Evolutionary conservation across 1,140 invertebrate genomes (phyloP), one percentile per base, ranked within the genome.

Genomic region (Zaprionus ornatus): DNA sequence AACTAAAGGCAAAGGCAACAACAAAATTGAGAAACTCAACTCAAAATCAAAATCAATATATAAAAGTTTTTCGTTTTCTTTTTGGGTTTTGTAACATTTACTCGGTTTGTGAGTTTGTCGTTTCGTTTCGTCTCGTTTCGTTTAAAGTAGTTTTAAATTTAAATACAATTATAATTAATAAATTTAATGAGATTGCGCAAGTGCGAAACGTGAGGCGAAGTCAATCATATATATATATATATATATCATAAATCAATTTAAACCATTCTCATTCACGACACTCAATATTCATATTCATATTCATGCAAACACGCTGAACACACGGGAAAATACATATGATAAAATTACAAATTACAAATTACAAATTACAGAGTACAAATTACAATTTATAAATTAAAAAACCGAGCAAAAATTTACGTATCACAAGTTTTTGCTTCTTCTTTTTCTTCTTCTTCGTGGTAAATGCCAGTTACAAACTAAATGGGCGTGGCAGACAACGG

Each of bases 181-280:
- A 87, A 80, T 65, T 71, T 90, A 90, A 90, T 90, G 85, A 90
- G 85, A 90, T 90, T 90, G 59, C 72, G 78, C 80, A 69, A 70
- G 55, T 52, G 63, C 66, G 64, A 27, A 61, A 54, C 54, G 61
- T 50, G 23, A 3, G 17, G 35, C 42, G 32, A 45, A 17, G n/a
- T 45, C 40, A 45, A 45, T 45, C 40, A 45, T 13, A 37, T 15
- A 37, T 37, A 15, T 45, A 45, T 42, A 42, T 42, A 32, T 32
- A 32, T n/a, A 17, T 45, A 37, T 15, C 15, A 45, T 25, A 56
- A 37, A 70, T 66, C 52, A 27, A 15, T n/a, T 21, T 50, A 35
- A 48, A 9, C 23, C 52, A 64, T 57, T 42, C 32, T 25, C 56
- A 61, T 60, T 62, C 62, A 76, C 45, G 40, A 17, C 45, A 35